Percentiles rank a stretch among this genome's conserved stretches.
These are phyloP conservation scores for Eupithecia insigniata DNA, from an alignment of 2,888 invertebrate genomes.

Conservation along the genomic window DNA sequence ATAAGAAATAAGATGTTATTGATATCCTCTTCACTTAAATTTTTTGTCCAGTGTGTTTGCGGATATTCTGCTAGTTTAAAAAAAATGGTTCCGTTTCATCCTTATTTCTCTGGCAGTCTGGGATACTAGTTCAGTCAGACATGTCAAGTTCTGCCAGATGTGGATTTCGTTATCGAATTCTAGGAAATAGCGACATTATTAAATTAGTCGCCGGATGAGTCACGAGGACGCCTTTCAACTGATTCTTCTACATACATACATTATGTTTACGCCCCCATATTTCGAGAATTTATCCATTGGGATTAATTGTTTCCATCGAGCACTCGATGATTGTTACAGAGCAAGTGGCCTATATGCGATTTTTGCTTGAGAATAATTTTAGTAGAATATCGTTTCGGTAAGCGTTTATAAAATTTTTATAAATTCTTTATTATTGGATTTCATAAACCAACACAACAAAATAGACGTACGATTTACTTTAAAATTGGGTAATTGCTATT, in stretches of 20 bases:
- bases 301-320: not conserved
- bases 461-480: not conserved
- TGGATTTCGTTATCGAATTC: not conserved
- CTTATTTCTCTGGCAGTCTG: too few relatives aligned
- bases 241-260: too few relatives aligned
- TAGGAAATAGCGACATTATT: not conserved
- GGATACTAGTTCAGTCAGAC: not conserved
- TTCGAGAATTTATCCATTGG: not conserved
- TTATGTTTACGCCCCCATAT: not conserved
- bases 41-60: too few relatives aligned
- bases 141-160: not conserved
- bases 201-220: too few relatives aligned
- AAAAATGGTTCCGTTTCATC: too few relatives aligned
- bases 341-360: not conserved
- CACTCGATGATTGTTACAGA: too few relatives aligned
- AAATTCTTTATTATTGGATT: not conserved
- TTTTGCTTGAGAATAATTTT: not conserved
- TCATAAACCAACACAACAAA: not conserved
- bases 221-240: not conserved
- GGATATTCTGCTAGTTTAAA: too few relatives aligned
- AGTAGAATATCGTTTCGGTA: not conserved
- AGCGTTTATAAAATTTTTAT: not conserved
- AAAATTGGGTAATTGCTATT: not conserved
- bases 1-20: too few relatives aligned
- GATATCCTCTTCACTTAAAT: too few relatives aligned